Percentiles rank a stretch among this genome's conserved stretches.
These are phyloP conservation scores for Platynereis dumerilii DNA, from an alignment of 2,888 invertebrate genomes.

Conservation along the genomic window DNA sequence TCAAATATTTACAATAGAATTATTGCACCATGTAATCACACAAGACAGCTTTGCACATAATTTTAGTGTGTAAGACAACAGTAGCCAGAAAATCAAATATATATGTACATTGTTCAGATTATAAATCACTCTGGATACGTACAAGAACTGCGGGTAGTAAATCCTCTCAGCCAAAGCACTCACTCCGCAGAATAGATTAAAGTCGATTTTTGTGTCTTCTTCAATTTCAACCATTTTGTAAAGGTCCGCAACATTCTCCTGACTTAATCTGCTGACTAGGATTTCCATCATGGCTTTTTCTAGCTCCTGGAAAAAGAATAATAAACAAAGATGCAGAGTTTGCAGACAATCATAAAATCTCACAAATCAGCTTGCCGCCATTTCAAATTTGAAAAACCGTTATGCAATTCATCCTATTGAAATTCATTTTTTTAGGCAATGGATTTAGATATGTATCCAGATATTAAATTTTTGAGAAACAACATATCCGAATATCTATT, in stretches of 20 bases:
- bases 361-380: not conserved
- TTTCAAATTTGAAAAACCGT: not conserved
- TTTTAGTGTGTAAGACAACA: too few species aligned
- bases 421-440: too few species aligned
- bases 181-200: conserved; percentile 52
- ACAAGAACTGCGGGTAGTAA: conserved; percentile 56
- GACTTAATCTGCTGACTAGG: conserved; percentile 49
- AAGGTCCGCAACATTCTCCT: conserved; percentile 45
- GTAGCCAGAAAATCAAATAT: too few species aligned
- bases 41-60: too few species aligned
- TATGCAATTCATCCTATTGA: too few species aligned
- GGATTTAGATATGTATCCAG: too few species aligned
- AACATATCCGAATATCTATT: too few species aligned
- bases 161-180: conserved; percentile 56
- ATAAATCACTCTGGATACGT: too few species aligned
- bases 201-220: conserved; percentile 45
- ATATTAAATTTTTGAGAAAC: too few species aligned
- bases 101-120: too few species aligned
- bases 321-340: not conserved
- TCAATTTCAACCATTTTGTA: conserved; percentile 45
- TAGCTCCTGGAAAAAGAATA: conserved; percentile 42
- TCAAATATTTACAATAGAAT: too few species aligned
- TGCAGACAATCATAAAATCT: not conserved
- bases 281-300: conserved; percentile 53
- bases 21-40: too few species aligned